These are phyloP conservation scores for Drosophila mayri DNA, from an alignment of 1,140 invertebrate genomes.

Conservation along the genomic window DNA sequence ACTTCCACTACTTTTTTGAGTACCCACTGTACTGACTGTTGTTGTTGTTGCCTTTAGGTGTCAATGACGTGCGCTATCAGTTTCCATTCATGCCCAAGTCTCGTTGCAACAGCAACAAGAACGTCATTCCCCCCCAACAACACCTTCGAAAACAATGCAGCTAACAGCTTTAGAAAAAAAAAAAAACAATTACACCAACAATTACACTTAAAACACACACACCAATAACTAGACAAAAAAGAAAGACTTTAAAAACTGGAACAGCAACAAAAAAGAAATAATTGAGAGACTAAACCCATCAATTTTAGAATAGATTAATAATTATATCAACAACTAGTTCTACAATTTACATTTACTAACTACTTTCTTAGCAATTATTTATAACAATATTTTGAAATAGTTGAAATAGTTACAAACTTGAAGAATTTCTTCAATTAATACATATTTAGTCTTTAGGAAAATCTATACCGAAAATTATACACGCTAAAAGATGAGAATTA, in stretches of 20 bases:
- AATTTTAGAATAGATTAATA: not conserved
- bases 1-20: too few relatives aligned
- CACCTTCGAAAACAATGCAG: slow-evolving; percentile 20
- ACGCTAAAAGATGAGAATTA: too few relatives aligned
- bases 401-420: too few relatives aligned
- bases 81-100: slow-evolving; percentile 72
- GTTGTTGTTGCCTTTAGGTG: slow-evolving; percentile 56
- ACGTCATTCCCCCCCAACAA: slow-evolving; percentile 4
- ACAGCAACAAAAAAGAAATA: too few relatives aligned
- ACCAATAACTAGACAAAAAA: not conserved
- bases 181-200: slow-evolving; percentile 5
- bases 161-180: not conserved
- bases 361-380: too few relatives aligned
- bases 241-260: not conserved
- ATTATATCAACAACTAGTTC: not conserved
- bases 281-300: not conserved
- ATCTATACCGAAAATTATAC: too few relatives aligned
- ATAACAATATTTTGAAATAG: too few relatives aligned
- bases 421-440: too few relatives aligned
- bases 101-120: slow-evolving; percentile 35
- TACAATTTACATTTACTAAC: too few relatives aligned
- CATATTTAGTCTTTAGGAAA: too few relatives aligned
- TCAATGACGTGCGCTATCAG: slow-evolving; percentile 82
- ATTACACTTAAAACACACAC: not conserved
- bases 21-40: slow-evolving; percentile 19